Base-by-base conservation (phyloP, 2,113 vertebrate genomes). In the Mastomys coucha region DNA sequence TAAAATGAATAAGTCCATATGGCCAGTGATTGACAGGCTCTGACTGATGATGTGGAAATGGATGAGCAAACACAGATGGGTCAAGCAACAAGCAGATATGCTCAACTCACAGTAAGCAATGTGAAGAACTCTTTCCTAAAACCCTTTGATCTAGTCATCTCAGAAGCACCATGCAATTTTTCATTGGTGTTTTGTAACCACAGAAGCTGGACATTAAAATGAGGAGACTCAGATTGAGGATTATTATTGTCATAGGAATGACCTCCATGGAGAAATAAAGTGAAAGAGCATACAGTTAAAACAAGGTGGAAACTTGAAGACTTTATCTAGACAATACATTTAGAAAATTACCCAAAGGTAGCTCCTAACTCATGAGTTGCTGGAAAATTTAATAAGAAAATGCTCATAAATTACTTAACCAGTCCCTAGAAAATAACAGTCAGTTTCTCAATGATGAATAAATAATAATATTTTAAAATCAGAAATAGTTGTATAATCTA, bases 161-260 rank as follows among this genome's bases (percentile, higher is more conserved):
- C 75, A 94, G 5, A 97, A 96, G 84, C 53, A 53, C 12, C 45
- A 20, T 3, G 24, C 78, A 87, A 51, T 76, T 22, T 80, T 96
- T 95, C 95, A 86, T 56, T 75, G 92, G 16, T 45, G 39, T 19
- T 60, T 72, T 51, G 89, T 96, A 95, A 93, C 72, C 3, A 49
- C 73, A 60, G 81, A 97, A 95, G 33, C 36, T 73, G 4, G 80
- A 14, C 80, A 69, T 92, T 98, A 88, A 93, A 96, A 97, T 93
- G 10, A 81, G 73, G 84, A 96, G 82, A 56, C 60, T 75, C 17
- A 67, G 96, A 91, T 22, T 19, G 10, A 88, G 89, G 56, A 92
- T n/a, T 36, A 82, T 42, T 60, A 88, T 49, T 73, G 87, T 65
- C 58, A 73, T 7, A 4, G 49, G 88, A 96, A 65, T 26, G 88